Percentiles rank a stretch among this genome's conserved stretches.
phyloP scores from a whole-genome alignment of 2,888 invertebrate genomes.

The Girardia tigrina region DNA sequence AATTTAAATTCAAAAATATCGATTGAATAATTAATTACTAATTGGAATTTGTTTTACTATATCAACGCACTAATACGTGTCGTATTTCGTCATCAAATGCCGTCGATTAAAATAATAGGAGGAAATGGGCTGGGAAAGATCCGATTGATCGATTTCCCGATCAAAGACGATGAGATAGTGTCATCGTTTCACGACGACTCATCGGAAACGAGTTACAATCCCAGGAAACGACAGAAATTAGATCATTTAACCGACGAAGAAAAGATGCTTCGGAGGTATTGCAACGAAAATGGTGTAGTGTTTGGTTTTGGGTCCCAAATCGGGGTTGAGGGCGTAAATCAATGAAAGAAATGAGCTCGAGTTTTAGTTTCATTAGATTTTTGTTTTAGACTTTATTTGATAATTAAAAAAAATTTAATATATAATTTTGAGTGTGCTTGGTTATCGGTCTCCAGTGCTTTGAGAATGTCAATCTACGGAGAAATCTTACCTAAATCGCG shows the following conservation, averaged over 20 bases:
- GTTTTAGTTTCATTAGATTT: too few species aligned
- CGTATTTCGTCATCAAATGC: constrained; percentile 18
- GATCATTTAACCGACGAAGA: constrained; percentile 28
- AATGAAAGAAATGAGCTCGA: too few species aligned
- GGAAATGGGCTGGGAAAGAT: background rate
- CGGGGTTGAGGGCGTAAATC: too few species aligned
- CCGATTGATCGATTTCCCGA: background rate
- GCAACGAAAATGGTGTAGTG: too few species aligned
- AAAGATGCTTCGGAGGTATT: constrained; percentile 21
- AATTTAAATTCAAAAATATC: background rate
- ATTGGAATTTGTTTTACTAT: background rate
- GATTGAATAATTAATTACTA: background rate
- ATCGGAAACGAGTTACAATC: background rate
- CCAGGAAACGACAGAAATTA: constrained; percentile 20
- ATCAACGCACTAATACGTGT: background rate
- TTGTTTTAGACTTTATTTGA: too few species aligned
- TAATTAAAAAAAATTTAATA: too few species aligned
- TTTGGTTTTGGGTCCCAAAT: too few species aligned
- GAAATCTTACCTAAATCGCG: too few species aligned
- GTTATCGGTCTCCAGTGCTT: too few species aligned
- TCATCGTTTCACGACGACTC: background rate
- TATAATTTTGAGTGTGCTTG: too few species aligned
- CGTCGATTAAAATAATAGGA: background rate
- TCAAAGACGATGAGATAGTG: background rate
- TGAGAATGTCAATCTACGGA: too few species aligned